A percentile compares a stretch with the other conserved stretches of the same genome.
phyloP scores from a whole-genome alignment of 2,888 invertebrate species.

The Chloroclysta siterata region DNA sequence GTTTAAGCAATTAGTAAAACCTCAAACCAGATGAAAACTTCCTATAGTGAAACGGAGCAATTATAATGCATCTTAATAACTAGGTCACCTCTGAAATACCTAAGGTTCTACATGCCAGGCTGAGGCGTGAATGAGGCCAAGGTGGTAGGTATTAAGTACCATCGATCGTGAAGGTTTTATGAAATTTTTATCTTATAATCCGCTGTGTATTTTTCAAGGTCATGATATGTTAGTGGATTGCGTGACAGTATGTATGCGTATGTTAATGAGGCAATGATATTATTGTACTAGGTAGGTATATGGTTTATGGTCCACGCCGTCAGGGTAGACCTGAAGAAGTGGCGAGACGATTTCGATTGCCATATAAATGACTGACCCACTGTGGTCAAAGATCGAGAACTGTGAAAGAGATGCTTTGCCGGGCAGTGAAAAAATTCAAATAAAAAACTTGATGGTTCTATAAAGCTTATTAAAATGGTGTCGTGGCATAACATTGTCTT shows the following conservation, averaged over 20 bases:
- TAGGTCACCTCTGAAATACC: constrained; percentile 29
- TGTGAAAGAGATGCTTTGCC: no score
- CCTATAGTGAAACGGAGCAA: constrained; percentile 14
- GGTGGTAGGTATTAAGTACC: constrained; percentile 23
- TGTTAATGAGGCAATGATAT: no score
- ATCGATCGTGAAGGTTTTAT: constrained; percentile 27
- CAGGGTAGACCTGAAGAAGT: no score
- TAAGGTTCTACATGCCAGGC: constrained; percentile 19
- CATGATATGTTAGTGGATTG: not conserved
- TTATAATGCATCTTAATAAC: constrained; percentile 26
- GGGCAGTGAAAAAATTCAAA: no score
- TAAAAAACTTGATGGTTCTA: no score
- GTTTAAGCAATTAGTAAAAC: not conserved
- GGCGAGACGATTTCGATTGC: no score
- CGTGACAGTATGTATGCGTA: not conserved
- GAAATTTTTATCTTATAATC: constrained; percentile 25
- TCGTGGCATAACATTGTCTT: not conserved
- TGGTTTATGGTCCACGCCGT: no score
- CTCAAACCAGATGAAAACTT: not conserved
- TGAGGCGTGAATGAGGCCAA: constrained; percentile 28
- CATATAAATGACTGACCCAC: no score
- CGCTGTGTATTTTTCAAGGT: constrained; percentile 16
- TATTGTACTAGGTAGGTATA: no score
- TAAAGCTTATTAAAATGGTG: not conserved
- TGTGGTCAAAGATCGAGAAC: no score